Evolutionary conservation across 1,140 invertebrate genomes (phyloP), one percentile per base, ranked within the genome.

Genomic region (Spodoptera frugiperda): DNA sequence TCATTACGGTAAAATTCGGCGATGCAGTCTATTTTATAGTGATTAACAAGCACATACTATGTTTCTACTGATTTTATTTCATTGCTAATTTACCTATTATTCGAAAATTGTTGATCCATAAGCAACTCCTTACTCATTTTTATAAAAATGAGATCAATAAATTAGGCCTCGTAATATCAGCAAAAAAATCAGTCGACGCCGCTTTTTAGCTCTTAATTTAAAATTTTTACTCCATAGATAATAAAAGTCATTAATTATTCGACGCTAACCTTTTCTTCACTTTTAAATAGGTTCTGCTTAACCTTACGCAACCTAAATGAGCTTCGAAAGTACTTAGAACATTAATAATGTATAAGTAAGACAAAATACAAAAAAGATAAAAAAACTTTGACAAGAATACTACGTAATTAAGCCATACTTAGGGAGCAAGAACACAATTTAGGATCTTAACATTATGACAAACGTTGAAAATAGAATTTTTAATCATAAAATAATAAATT

Each of bases 401-500:
- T 25, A 12, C 21, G 14, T 25, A 25, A 57, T 12, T 25, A 57
- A 25, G 19, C 5, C 21, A 57, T 51, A 51, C 9, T 25, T 21
- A 14, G 3, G 30, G n/a, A 21, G 14, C 21, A 25, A 15, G 4
- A 39, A 2, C 15, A n/a, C 10, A 39, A 15, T 65, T 65, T 48
- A n/a, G 10, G 12, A 17, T 59, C 55, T 59, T 30, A 61, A 49
- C 55, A 59, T 30, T 61, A 51, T 49, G 55, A 71, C 55, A 73
- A 73, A 72, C 33, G 39, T 55, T 6, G 30, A 46, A 44, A 48
- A 25, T 17, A 46, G 12, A 57, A 33, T 57, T 44, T 57, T 21
- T 73, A 61, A 55, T 77, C 54, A 70, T 51, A 70, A 71, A 30
- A n/a, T n/a, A n/a, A n/a, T n/a, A n/a, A n/a, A 53, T 33, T 70